Conservation (phyloP, 2,113 vertebrate genomes). For the Ceyx margarethae region DNA sequence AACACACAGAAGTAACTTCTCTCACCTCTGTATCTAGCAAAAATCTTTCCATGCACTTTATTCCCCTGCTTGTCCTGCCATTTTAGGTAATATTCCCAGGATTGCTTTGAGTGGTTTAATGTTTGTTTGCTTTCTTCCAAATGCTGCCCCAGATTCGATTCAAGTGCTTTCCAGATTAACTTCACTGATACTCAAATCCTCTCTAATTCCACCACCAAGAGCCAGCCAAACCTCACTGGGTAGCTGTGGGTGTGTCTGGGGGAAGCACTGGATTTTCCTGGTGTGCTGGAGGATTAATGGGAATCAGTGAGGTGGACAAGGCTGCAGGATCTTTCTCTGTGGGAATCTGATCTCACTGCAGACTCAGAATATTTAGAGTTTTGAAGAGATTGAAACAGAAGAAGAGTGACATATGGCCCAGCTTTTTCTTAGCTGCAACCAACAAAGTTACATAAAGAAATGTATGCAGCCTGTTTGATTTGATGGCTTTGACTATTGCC, state of each 20-base stretch:
- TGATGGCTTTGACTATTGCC: not conserved
- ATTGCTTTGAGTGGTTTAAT: not conserved
- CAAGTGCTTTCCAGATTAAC: not conserved
- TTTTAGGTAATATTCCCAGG: not conserved
- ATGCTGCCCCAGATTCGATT: not conserved
- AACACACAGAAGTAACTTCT: not conserved
- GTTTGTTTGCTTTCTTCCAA: not conserved
- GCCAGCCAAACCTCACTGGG: not conserved
- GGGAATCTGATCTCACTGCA: not conserved
- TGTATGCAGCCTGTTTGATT: not conserved
- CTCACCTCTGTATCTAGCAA: not conserved
- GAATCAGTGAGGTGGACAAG: not conserved
- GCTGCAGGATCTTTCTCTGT: not conserved
- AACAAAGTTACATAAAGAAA: conserved; percentile 1
- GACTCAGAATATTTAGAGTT: not conserved
- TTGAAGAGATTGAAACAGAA: not conserved
- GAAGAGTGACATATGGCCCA: not conserved
- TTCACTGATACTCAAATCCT: not conserved
- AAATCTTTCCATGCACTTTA: not conserved
- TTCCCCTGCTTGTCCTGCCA: not conserved
- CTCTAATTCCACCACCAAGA: not conserved
- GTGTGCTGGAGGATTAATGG: not conserved
- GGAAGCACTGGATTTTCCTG: not conserved
- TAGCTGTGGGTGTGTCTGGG: not conserved
- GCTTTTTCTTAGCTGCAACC: conserved; percentile 4